Conservation (phyloP, 2,888 invertebrate genomes). For the Clostera curtula region DNA sequence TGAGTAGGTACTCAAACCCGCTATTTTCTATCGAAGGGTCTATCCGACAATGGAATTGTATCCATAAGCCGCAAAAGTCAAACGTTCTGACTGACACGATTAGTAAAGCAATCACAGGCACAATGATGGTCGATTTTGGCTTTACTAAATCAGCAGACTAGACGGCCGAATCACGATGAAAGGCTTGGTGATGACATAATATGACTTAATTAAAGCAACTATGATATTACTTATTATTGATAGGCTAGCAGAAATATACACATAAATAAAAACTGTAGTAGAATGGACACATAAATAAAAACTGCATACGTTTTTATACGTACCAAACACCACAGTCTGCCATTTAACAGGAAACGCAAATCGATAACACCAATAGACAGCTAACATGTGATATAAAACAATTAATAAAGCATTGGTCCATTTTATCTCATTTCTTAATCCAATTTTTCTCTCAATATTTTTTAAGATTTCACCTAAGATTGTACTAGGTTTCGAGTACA, state of each 20-base stretch:
- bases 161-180: too few relatives aligned
- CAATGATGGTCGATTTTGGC: too few relatives aligned
- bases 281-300: constrained; percentile 8
- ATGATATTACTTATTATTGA: too few relatives aligned
- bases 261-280: too few relatives aligned
- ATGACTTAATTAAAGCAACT: background rate
- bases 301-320: constrained; percentile 24
- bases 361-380: constrained; percentile 55
- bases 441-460: constrained; percentile 49
- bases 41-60: too few relatives aligned
- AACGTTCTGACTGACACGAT: too few relatives aligned
- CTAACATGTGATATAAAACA: constrained; percentile 49
- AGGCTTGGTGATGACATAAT: background rate
- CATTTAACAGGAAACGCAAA: constrained; percentile 59
- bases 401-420: constrained; percentile 53
- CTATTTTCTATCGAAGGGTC: too few relatives aligned
- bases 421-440: constrained; percentile 62
- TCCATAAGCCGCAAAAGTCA: too few relatives aligned
- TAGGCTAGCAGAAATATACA: too few relatives aligned
- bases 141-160: too few relatives aligned
- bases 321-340: constrained; percentile 59
- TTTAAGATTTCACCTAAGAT: constrained; percentile 43
- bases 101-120: too few relatives aligned
- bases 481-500: constrained; percentile 21
- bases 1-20: too few relatives aligned